Conservation (phyloP, 2,113 vertebrate genomes). For the Odobenus rosmarus region DNA sequence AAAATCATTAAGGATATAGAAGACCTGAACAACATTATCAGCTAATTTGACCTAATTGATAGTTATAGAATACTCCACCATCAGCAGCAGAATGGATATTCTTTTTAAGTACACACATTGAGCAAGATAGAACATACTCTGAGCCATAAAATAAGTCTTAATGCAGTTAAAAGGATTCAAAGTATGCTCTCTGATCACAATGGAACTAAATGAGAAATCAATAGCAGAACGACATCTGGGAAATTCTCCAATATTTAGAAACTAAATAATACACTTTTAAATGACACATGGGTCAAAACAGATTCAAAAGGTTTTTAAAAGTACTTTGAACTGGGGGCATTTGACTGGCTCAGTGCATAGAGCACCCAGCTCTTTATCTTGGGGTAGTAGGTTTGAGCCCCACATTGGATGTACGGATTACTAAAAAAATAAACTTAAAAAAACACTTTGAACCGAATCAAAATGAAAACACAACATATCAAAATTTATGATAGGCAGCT, state of each 20-base stretch:
- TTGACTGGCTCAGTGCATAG: not conserved
- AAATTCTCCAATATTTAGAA: conserved; percentile 10
- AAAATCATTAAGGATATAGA: not conserved
- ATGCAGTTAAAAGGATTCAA: not conserved
- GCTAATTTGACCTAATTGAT: not conserved
- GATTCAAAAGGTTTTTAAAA: not conserved
- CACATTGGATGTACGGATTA: not conserved
- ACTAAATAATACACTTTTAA: not conserved
- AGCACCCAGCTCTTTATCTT: not conserved
- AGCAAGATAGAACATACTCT: not conserved
- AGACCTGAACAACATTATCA: not conserved
- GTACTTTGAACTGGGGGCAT: not conserved
- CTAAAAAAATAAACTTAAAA: not conserved
- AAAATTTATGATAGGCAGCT: not conserved
- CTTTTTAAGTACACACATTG: not conserved
- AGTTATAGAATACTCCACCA: not conserved
- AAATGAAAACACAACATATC: not conserved
- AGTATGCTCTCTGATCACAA: not conserved
- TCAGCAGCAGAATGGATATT: not conserved
- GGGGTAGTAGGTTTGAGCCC: not conserved
- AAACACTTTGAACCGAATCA: not conserved
- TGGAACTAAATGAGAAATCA: not conserved
- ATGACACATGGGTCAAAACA: not conserved
- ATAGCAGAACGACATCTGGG: not conserved
- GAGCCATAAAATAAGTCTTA: not conserved